Percentiles rank a stretch among this genome's conserved stretches.
Conservation (phyloP, 2,113 vertebrate genomes). For the Oriolus oriolus region DNA sequence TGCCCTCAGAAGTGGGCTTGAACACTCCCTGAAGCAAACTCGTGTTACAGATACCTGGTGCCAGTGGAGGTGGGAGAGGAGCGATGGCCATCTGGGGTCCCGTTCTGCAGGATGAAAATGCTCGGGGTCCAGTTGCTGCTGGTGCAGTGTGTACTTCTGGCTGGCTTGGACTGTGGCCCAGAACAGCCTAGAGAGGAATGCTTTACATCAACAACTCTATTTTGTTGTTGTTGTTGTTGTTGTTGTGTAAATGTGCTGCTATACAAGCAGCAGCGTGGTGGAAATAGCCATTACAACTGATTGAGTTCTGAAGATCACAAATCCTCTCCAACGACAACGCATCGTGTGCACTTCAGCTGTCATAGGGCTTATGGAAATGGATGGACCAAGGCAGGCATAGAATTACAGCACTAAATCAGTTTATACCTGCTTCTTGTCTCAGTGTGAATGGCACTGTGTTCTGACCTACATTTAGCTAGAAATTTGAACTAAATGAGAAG, state of each 20-base stretch:
- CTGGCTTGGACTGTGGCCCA: background rate
- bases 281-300: background rate
- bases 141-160: background rate
- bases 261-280: background rate
- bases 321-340: background rate
- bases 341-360: background rate
- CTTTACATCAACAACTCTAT: background rate
- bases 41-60: background rate
- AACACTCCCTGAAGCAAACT: background rate
- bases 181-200: background rate
- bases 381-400: background rate
- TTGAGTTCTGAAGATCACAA: background rate
- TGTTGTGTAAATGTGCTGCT: background rate
- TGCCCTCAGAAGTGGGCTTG: background rate
- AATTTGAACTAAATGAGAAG: background rate
- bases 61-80: background rate
- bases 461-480: background rate
- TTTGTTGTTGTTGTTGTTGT: no score
- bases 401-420: background rate
- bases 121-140: background rate
- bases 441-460: background rate
- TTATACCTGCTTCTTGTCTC: background rate
- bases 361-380: background rate
- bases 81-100: background rate
- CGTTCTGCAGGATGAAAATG: background rate